Evolutionary conservation across 1,140 invertebrate species (phyloP).

Genomic region (Portunus trituberculatus): DNA sequence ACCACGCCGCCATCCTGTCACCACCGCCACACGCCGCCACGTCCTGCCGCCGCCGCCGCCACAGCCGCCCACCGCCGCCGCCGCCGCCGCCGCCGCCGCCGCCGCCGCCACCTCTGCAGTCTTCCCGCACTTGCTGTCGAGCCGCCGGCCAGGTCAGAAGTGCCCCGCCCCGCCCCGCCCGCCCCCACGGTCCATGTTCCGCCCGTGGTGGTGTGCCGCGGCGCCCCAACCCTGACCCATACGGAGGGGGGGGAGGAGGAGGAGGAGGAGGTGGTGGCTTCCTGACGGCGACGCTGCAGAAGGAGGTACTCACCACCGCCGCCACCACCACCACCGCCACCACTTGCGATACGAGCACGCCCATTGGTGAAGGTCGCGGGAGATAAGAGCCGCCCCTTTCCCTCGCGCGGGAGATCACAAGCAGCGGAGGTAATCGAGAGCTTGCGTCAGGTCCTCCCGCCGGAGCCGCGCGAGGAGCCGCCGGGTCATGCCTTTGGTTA

Average conservation of each 20-base stretch:
- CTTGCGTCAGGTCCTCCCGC: too few relatives aligned
- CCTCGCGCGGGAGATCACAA: too few relatives aligned
- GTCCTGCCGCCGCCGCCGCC: too few relatives aligned
- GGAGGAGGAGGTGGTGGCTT: neutral
- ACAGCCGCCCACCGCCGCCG: neutral
- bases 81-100: neutral
- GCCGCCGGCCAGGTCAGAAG: neutral
- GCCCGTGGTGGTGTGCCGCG: neutral
- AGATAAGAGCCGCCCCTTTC: too few relatives aligned
- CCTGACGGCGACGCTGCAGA: neutral
- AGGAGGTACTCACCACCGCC: too few relatives aligned
- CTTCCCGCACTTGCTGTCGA: neutral
- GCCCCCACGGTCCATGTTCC: neutral
- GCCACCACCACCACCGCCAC: neutral
- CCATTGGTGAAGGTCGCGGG: too few relatives aligned
- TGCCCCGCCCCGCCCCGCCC: constrained; percentile 6
- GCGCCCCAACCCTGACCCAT: neutral
- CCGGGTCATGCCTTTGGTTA: neutral
- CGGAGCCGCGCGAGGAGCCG: neutral
- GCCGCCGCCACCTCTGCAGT: neutral
- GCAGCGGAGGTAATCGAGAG: too few relatives aligned
- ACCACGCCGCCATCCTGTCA: neutral
- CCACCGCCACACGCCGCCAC: too few relatives aligned
- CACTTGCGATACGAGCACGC: neutral
- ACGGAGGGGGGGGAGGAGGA: constrained; percentile 15